Base-by-base conservation (phyloP, 2,113 vertebrate genomes). In the Speoplatyrhinus poulsoni region DNA sequence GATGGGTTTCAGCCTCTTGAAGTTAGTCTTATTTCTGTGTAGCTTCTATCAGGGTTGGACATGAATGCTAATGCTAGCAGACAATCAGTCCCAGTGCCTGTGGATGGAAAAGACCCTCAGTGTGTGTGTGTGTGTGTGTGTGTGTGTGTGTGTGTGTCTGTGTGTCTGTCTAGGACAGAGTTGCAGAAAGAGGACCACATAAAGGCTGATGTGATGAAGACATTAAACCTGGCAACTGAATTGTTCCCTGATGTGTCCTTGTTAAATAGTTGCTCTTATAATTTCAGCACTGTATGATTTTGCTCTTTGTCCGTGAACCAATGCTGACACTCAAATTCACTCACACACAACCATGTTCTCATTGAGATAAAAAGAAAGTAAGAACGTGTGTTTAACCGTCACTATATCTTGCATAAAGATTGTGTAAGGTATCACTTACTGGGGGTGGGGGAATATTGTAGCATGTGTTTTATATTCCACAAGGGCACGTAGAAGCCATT, bases 31-130 rank as follows among this genome's bases (percentile, higher is more conserved):
- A 89, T 82, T 89, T 80, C 82, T 84, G 81, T 72, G 83, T 83
- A 88, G 84, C 79, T 69, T 79, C 81, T 66, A 79, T 76, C 71
- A 62, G 76, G 81, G 50, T 82, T 57, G 70, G 83, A 84, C 83
- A 83, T 77, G 80, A 89, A 90, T 88, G 82, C 77, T 90, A 92
- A 92, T 85, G 73, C 81, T 84, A 83, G 77, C 79, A 80, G 86
- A 89, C 90, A 91, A 85, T 86, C 81, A 84, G 80, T 81, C 64
- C 68, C 75, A 41, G 70, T 80, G 75, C 84, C 73, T 76, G 69
- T 82, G 79, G 84, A 67, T 75, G 82, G 75, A 86, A 63, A 64
- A 57, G 55, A 48, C 65, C 8, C 0, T 49, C 56, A 50, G 46
- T 76, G 47, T 63, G 16, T 63, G 0, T 62, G 16, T 59, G 41